Evolutionary conservation across 2,888 invertebrate species (phyloP), one percentile per base, ranked within the genome.

Genomic region (Magallana nippona): DNA sequence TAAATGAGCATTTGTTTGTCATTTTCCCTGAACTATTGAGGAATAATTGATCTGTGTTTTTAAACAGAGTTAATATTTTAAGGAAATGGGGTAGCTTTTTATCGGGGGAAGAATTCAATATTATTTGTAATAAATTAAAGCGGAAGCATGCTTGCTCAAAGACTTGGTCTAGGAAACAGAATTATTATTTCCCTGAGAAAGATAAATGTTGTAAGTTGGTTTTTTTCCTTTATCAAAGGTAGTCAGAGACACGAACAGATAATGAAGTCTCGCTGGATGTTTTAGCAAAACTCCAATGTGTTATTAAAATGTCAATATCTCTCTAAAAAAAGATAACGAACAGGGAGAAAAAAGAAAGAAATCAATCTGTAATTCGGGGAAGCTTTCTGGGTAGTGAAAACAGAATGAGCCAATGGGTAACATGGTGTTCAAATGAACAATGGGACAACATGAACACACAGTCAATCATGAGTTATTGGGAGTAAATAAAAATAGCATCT

Each of bases 281-380:
- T 71, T 32, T 32, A 71, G 27, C 71, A 27, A 27, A 27, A 22
- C 22, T 71, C 71, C 71, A 71, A 71, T 71, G 32, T 71, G 71
- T 71, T 71, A 71, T 71, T 71, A 71, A 71, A 71, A 71, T 71
- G 71, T 71, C 71, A 15, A 71, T 71, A 71, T 71, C 71, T 15
- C 71, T 15, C 71, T 44, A 71, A 71, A 71, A 71, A 71, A 71
- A 71, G 71, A 71, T 71, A 71, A 71, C 71, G 15, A 32, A 11
- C 71, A 71, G 2, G 13, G 32, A 71, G 71, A 71, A 22, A 71
- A 71, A 63, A 63, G 8, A 71, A 71, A 32, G 71, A 71, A 71
- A 71, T 71, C 22, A 71, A 71, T 71, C 71, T 32, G 32, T 71
- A 71, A 71, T 71, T 22, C 27, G 71, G 71, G 71, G 27, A 71